Conservation (phyloP, 2,797 vertebrate species). For the Streptopelia turtur region DNA sequence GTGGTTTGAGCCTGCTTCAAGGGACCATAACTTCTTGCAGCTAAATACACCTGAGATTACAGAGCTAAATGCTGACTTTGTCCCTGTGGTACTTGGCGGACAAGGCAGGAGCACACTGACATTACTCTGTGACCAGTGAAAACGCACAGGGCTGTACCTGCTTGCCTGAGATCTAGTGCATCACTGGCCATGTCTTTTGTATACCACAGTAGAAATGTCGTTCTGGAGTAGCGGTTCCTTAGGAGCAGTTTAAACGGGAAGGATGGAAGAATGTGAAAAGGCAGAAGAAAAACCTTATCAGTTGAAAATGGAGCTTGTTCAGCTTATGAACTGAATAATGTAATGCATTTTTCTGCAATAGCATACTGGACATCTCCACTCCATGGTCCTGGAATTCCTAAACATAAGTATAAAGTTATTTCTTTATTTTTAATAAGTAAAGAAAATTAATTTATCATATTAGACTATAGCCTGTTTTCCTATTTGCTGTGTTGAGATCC, state of each 20-base stretch:
- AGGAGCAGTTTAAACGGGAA: not conserved
- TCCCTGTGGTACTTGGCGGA: accelerated
- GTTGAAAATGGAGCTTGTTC: not conserved
- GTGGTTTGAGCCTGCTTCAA: not conserved
- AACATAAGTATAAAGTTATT: not conserved
- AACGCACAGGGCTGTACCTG: not conserved
- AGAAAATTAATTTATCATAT: not conserved
- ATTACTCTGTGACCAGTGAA: not conserved
- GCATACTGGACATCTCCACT: not conserved
- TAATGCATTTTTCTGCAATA: not conserved
- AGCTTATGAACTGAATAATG: not conserved
- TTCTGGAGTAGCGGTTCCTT: slow-evolving; percentile 2
- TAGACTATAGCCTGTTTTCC: slow-evolving; percentile 11
- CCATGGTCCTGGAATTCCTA: not conserved
- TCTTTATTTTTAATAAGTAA: slow-evolving; percentile 2
- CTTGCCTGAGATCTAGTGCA: not conserved
- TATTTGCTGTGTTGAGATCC: slow-evolving; percentile 53
- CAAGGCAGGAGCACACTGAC: not conserved
- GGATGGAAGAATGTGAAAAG: slow-evolving; percentile 6
- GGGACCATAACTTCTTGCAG: not conserved
- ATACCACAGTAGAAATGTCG: not conserved
- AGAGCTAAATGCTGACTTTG: not conserved
- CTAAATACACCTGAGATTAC: not conserved
- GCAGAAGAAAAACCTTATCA: not conserved
- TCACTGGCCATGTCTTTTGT: accelerated